Evolutionary conservation across 1,140 invertebrate species (phyloP), one percentile per base, ranked within the genome.

Genomic region (Euborellia annulipes): DNA sequence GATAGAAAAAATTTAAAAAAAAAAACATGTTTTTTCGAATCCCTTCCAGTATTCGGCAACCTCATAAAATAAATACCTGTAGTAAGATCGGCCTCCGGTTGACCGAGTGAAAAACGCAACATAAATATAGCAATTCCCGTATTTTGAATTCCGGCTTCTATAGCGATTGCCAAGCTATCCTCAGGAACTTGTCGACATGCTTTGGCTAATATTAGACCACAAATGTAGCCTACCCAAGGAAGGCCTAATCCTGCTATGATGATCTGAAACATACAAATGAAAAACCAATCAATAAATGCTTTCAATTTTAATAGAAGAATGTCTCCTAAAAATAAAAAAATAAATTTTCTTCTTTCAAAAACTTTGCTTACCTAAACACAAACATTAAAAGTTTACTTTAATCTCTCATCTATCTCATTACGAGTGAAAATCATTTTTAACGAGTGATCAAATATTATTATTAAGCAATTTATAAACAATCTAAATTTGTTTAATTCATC

Each of bases 111-210:
- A 60, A 78, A 76, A 45, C 75, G 65, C 14, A 93, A 64, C 43
- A 95, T 64, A 58, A 91, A 82, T 54, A 94, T 90, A 0, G 87
- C 73, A 50, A 94, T 86, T 16, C 90, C 91, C 0, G 90, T 93
- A 65, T 96, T 95, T 65, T 95, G 91, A 43, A 95, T 79, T 34
- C 91, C 91, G 13, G 89, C 91, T 68, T 96, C 91, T 47, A 95
- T 81, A 4, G 84, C 78, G 54, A 96, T 91, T 2, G 91, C 86
- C 1, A 90, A 65, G 6, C 78, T 66, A 56, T 94, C 83, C 14
- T 66, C 56, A 23, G 66, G 54, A 4, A 71, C 60, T 60, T 85
- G 81, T 36, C 70, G 65, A 11, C 74, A 69, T 2, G 81, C 13
- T 23, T 62, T 58, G 0, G 83, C 75, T 1, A 72, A 41, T 21